Evolutionary conservation across 1,140 invertebrate genomes (phyloP), one percentile per base, ranked within the genome.

Genomic region (Pemphigus obesinymphae): DNA sequence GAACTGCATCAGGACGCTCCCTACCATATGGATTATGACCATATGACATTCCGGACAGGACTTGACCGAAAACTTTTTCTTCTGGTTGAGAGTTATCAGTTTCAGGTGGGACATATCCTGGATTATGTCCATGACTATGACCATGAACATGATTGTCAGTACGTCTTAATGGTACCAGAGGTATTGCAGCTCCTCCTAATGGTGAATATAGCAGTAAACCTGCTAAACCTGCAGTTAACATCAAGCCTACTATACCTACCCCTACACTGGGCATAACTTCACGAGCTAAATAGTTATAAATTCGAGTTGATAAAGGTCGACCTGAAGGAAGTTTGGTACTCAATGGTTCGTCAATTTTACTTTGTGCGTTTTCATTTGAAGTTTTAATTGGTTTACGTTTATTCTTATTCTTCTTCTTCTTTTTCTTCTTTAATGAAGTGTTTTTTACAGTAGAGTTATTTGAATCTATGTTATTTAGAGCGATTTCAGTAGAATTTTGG

Each of bases 211-310:
- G 87, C 85, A 93, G 92, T 82, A 93, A 92, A 40, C 92, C 92
- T 37, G 92, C 92, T 43, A 94, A 86, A 20, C 93, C 93, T 17
- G 91, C 90, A 48, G 91, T 89, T 17, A 93, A 88, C 55, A 92
- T 90, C 50, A 93, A 85, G 10, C 92, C 92, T 23, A 93, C 90
- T 26, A 93, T 86, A 85, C 93, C 92, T 1, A 94, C 91, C 26
- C 93, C 92, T 23, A 94, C 91, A 81, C 91, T 92, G 0, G 92
- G 92, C 90, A 94, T 93, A 0, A 94, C 91, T 88, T 93, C 93
- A 84, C 92, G 88, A 11, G 92, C 92, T 29, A 94, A 86, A 84
- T 93, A 94, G 85, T 93, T 93, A 84, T 93, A 94, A 43, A 94
- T 91, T 86, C 93, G 91, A 1, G 92, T 92, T 31, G 91, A 89